These are phyloP conservation scores for Anguilla obscura DNA, from an alignment of 2,797 vertebrate genomes.

Conservation along the genomic window DNA sequence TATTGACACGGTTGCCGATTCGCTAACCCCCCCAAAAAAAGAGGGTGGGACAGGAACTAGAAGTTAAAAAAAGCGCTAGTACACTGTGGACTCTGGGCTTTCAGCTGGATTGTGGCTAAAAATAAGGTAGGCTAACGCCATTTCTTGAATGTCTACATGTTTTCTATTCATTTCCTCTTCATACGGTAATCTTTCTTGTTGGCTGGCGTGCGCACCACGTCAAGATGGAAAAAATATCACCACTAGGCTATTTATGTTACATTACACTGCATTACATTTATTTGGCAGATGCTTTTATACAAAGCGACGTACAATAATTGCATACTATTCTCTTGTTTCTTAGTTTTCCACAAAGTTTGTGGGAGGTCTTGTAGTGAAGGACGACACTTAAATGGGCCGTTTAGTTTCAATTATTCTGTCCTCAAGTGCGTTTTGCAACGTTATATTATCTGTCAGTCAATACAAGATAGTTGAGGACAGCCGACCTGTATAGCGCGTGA, in stretches of 20 bases:
- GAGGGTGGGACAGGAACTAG: not conserved
- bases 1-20: not conserved
- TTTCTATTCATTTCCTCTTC: not conserved
- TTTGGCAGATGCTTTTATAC: no score
- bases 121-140: not conserved
- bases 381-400: not conserved
- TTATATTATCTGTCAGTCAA: not conserved
- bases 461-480: not conserved
- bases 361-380: not conserved
- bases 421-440: not conserved
- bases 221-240: no score
- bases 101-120: not conserved
- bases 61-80: not conserved
- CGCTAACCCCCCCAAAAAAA: not conserved
- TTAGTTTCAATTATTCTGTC: not conserved
- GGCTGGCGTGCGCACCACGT: not conserved
- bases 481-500: not conserved
- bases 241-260: no score
- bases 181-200: not conserved
- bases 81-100: not conserved
- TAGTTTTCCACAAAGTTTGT: not conserved
- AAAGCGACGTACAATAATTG: no score
- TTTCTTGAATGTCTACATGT: not conserved
- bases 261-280: no score
- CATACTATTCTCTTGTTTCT: not conserved